Evolutionary conservation across 2,113 vertebrate species (phyloP), one percentile per base, ranked within the genome.

Genomic region (Proteles cristata): DNA sequence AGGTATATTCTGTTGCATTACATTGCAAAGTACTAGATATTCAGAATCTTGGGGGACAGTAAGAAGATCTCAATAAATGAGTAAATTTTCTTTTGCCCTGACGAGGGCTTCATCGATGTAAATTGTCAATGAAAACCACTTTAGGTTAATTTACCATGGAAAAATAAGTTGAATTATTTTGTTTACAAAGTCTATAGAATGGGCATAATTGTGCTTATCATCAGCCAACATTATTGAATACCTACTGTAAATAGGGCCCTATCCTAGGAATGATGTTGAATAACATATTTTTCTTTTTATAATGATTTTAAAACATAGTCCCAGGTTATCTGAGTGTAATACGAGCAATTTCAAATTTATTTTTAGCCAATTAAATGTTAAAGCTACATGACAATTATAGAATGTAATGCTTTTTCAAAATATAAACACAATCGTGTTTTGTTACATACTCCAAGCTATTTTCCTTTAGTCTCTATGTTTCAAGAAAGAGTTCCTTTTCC

Each of bases 341-440:
- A 66, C 25, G 19, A 35, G 5, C 4, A 73, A 84, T 92, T 68
- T 63, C 35, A 66, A 55, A 50, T 88, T 77, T 89, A 58, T 82
- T 94, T 94, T 92, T n/a, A 90, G 73, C 7, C 55, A 90, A 43
- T 71, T 83, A 86, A 93, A 63, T 91, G 23, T 61, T 86, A 35
- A 39, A 39, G 66, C 7, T 94, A 48, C 76, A 25, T 2, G 86
- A 71, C 12, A 94, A 35, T 53, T 96, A 88, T 1, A 79, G 86
- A 92, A 84, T 65, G 19, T 35, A 61, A 93, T 25, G 15, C 8
- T 21, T 84, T 87, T 95, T 93, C 28, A 93, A 96, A 80, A 71
- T 58, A 76, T 63, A 76, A 95, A 61, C 7, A 97, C 10, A 85
- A 45, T 31, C 58, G 82, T 82, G 10, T 39, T 86, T 35, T 68